Evolutionary conservation across 2,113 vertebrate genomes (phyloP).

Genomic region (Onychostruthus taczanowskii): DNA sequence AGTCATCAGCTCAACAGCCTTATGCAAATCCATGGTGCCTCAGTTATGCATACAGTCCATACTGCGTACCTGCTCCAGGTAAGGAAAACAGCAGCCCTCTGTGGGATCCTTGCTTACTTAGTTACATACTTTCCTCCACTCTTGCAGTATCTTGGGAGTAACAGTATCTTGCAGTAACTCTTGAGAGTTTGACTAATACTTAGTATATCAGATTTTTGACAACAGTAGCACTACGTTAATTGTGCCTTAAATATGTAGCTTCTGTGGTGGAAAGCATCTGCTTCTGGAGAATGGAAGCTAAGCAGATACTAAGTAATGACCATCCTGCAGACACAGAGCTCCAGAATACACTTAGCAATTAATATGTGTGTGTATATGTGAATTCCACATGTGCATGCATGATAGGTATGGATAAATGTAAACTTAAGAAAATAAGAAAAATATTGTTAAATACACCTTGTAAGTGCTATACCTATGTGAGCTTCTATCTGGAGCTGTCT

Average conservation of each 20-base stretch:
- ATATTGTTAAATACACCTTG: not conserved
- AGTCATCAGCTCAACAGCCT: conserved; percentile 58
- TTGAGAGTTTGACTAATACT: not conserved
- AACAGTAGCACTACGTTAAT: not conserved
- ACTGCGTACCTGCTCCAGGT: conserved; percentile 61
- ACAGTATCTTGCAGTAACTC: no score
- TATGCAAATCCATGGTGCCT: conserved; percentile 64
- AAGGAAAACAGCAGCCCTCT: not conserved
- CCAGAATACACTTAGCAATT: not conserved
- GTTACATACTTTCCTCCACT: not conserved
- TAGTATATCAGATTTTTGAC: not conserved
- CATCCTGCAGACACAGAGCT: not conserved
- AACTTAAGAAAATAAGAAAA: not conserved
- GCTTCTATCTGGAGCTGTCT: not conserved
- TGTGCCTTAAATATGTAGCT: not conserved
- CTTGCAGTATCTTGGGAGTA: not conserved
- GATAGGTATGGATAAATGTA: not conserved
- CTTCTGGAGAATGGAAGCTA: not conserved
- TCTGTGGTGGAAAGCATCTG: not conserved
- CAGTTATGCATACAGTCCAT: conserved; percentile 30
- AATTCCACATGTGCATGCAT: accelerated
- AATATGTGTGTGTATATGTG: not conserved
- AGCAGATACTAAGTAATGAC: not conserved
- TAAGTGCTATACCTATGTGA: not conserved
- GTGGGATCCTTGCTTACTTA: not conserved